These are phyloP conservation scores for Astropecten irregularis DNA, from an alignment of 53 echinoderm and acorn worm genomes.

Conservation along the genomic window DNA sequence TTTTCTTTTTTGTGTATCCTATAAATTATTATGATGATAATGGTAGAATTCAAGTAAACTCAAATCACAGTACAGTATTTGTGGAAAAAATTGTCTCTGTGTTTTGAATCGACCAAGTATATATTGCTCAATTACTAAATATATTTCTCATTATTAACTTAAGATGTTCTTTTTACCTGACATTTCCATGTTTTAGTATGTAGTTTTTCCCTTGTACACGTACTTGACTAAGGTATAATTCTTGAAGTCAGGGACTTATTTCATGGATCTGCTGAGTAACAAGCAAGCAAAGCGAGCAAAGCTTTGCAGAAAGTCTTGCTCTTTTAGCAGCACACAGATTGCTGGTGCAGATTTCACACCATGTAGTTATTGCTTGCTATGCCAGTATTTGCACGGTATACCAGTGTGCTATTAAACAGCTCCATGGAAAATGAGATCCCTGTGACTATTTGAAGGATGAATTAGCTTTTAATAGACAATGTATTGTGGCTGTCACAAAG, in stretches of 20 bases:
- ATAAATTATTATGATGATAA: slow-evolving; percentile 33
- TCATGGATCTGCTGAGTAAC: too few species aligned
- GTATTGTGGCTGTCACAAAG: slow-evolving; percentile 34
- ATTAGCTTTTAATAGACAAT: slow-evolving; percentile 22
- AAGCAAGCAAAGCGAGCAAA: too few species aligned
- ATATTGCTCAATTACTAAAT: slow-evolving; percentile 33
- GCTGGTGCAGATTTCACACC: too few species aligned
- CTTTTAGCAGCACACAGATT: too few species aligned
- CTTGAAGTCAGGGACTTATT: too few species aligned
- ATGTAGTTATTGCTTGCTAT: too few species aligned
- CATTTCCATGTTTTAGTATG: slow-evolving; percentile 40
- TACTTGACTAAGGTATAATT: neutral
- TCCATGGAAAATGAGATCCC: too few species aligned
- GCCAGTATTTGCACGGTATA: too few species aligned
- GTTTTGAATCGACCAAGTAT: slow-evolving; percentile 53
- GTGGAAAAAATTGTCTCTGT: slow-evolving; percentile 44
- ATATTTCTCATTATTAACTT: slow-evolving; percentile 42
- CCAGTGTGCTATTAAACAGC: too few species aligned
- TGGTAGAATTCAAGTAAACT: slow-evolving; percentile 4
- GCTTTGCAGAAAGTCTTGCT: too few species aligned
- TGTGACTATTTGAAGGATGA: slow-evolving; percentile 14
- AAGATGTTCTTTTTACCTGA: neutral
- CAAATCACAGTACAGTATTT: slow-evolving; percentile 57
- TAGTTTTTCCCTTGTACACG: slow-evolving; percentile 37
- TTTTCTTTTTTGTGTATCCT: slow-evolving; percentile 17